These are phyloP conservation scores for Eupithecia inturbata DNA, from an alignment of 2,888 invertebrate genomes.

Conservation along the genomic window DNA sequence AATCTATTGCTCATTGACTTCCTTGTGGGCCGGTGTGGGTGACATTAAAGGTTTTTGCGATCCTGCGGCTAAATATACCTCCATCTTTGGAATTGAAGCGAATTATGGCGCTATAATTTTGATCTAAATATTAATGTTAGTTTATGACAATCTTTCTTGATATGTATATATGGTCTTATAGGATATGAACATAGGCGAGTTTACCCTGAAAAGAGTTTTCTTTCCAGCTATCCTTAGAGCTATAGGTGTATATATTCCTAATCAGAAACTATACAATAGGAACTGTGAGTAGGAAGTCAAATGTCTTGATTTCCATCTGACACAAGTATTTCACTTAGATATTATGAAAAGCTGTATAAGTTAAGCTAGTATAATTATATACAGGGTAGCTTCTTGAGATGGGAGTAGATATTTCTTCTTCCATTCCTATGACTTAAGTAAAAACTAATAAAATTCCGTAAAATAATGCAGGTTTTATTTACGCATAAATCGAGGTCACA, in stretches of 20 bases:
- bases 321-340: not conserved
- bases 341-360: not conserved
- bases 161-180: too few relatives aligned
- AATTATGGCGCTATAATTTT: not conserved
- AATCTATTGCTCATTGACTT: slow-evolving; percentile 42
- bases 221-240: not conserved
- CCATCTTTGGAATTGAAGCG: not conserved
- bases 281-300: not conserved
- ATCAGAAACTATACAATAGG: not conserved
- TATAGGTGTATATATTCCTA: too few relatives aligned
- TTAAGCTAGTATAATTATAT: not conserved
- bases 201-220: not conserved
- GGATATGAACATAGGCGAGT: not conserved
- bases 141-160: not conserved
- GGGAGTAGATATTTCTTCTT: too few relatives aligned
- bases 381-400: too few relatives aligned
- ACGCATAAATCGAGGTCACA: too few relatives aligned
- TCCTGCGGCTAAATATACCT: slow-evolving; percentile 5
- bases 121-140: not conserved
- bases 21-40: slow-evolving; percentile 46
- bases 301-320: not conserved
- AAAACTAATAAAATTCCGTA: too few relatives aligned
- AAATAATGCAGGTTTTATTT: too few relatives aligned
- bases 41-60: slow-evolving; percentile 39
- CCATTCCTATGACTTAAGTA: too few relatives aligned